These are phyloP conservation scores for Artibeus jamaicensis DNA, from an alignment of 2,797 vertebrate species.

Conservation along the genomic window DNA sequence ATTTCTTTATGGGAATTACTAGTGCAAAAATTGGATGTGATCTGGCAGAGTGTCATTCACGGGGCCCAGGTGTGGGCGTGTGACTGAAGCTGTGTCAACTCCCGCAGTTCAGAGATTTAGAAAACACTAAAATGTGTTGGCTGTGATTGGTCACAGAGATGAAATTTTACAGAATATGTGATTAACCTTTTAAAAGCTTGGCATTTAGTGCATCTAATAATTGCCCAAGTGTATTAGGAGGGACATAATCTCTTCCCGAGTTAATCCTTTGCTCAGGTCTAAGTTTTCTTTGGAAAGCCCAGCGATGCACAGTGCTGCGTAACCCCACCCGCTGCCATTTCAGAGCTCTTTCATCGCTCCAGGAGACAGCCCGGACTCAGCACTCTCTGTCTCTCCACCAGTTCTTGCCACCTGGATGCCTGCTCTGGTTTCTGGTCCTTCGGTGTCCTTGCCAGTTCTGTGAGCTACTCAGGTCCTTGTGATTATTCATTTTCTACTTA, in stretches of 20 bases:
- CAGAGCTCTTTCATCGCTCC: background rate
- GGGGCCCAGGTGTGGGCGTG: background rate
- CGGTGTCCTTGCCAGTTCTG: background rate
- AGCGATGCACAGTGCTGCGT: accelerated
- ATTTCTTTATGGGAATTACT: background rate
- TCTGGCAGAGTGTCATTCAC: background rate
- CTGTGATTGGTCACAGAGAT: background rate
- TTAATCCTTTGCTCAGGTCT: constrained; percentile 18
- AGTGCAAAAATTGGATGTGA: too few relatives aligned
- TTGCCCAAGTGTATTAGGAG: constrained; percentile 10
- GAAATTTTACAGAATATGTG: background rate
- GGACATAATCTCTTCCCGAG: constrained; percentile 18
- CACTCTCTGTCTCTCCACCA: background rate
- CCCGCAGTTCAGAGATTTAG: background rate
- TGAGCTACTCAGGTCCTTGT: background rate
- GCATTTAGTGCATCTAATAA: background rate
- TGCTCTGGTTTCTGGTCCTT: background rate
- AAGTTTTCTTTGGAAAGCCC: background rate
- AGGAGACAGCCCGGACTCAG: background rate
- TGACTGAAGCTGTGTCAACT: background rate
- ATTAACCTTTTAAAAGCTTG: background rate
- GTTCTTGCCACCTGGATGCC: background rate
- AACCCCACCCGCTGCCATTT: background rate
- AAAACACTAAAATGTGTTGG: background rate
- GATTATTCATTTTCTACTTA: background rate